Percentiles rank a stretch among this genome's conserved stretches.
Evolutionary conservation across 2,888 invertebrate genomes (phyloP).

Genomic region (Limulus polyphemus): DNA sequence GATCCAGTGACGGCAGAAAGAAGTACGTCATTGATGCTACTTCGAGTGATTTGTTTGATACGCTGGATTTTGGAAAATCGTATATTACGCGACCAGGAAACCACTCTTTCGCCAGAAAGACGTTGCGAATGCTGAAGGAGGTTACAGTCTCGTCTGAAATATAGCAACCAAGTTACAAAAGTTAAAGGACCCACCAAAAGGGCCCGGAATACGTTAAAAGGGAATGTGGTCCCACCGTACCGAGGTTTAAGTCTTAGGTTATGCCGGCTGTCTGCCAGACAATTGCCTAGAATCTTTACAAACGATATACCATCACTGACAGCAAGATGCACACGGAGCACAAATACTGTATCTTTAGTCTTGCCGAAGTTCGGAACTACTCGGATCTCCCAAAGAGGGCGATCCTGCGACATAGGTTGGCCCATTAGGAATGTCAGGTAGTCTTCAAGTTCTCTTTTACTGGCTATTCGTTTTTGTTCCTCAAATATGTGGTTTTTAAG

Average conservation of each 20-base stretch:
- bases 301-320: slow-evolving; percentile 44
- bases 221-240: slow-evolving; percentile 37
- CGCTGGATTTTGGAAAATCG: slow-evolving; percentile 37
- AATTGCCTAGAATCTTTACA: slow-evolving; percentile 33
- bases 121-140: slow-evolving; percentile 31
- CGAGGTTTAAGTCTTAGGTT: slow-evolving; percentile 31
- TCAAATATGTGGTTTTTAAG: slow-evolving; percentile 42
- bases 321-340: slow-evolving; percentile 43
- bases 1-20: slow-evolving; percentile 44
- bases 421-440: slow-evolving; percentile 40
- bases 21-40: slow-evolving; percentile 44
- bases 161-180: slow-evolving; percentile 40
- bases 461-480: slow-evolving; percentile 34
- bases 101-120: slow-evolving; percentile 26
- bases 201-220: slow-evolving; percentile 39
- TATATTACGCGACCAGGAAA: slow-evolving; percentile 43
- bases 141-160: slow-evolving; percentile 38
- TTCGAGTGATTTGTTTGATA: slow-evolving; percentile 45
- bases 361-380: slow-evolving; percentile 39
- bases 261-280: slow-evolving; percentile 22
- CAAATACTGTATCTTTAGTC: slow-evolving; percentile 37
- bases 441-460: slow-evolving; percentile 37
- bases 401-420: slow-evolving; percentile 37
- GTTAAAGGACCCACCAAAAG: slow-evolving; percentile 42
- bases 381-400: slow-evolving; percentile 44